phyloP scores from a whole-genome alignment of 2,888 invertebrate species.

The Bugulina stolonifera region DNA sequence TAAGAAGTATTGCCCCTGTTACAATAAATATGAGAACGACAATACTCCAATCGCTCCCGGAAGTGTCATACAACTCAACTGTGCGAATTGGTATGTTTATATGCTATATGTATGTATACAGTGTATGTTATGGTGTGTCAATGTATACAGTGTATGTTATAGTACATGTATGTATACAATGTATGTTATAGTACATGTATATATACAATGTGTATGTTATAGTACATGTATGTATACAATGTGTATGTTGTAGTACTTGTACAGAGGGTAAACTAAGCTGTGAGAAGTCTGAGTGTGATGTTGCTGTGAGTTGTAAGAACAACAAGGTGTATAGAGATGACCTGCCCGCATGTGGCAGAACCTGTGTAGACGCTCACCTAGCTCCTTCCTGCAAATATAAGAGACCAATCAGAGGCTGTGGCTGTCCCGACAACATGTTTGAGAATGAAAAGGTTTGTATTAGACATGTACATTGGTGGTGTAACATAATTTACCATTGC shows the following conservation, averaged over 20 bases:
- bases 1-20: constrained; percentile 30
- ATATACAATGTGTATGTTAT: neutral
- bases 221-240: constrained; percentile 24
- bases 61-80: constrained; percentile 27
- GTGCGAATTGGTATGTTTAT: constrained; percentile 31
- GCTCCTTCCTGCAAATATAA: constrained; percentile 37
- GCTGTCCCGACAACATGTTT: constrained; percentile 71
- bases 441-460: constrained; percentile 60
- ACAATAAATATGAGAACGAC: constrained; percentile 27
- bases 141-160: neutral
- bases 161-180: constrained; percentile 34
- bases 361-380: constrained; percentile 59
- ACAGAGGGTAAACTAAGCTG: constrained; percentile 34
- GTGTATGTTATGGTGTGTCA: no score
- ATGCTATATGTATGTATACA: neutral
- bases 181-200: no score
- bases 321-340: constrained; percentile 60
- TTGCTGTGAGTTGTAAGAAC: constrained; percentile 61
- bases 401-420: constrained; percentile 76
- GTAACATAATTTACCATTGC: no score
- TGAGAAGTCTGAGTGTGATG: constrained; percentile 32
- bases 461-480: no score
- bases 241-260: constrained; percentile 30
- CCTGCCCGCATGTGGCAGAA: constrained; percentile 64
- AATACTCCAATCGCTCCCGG: constrained; percentile 28